A percentile compares a stretch with the other conserved stretches of the same genome.
These are phyloP conservation scores for Dryadula phaetusa DNA, from an alignment of 2,888 invertebrate species.

Conservation along the genomic window DNA sequence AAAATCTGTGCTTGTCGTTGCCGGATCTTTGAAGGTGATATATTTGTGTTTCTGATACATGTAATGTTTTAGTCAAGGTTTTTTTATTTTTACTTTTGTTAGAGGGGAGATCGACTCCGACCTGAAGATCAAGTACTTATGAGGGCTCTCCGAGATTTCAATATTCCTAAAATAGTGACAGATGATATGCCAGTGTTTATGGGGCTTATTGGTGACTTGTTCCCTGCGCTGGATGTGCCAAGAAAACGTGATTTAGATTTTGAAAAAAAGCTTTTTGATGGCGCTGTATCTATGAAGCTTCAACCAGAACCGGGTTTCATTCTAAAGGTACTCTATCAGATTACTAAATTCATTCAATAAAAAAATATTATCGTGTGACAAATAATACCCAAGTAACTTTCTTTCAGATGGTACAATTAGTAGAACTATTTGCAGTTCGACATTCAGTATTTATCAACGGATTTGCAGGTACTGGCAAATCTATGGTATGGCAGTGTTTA, in stretches of 20 bases:
- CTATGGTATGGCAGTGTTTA: slow-evolving; percentile 96
- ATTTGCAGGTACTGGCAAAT: slow-evolving; percentile 95
- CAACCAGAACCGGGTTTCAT: slow-evolving; percentile 96
- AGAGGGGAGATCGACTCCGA: slow-evolving; percentile 88
- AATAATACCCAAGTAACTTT: background rate
- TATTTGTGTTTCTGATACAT: background rate
- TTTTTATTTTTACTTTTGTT: slow-evolving; percentile 9
- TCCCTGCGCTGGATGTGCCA: slow-evolving; percentile 96
- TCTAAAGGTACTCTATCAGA: slow-evolving; percentile 84
- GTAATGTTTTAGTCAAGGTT: background rate
- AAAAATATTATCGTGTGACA: background rate
- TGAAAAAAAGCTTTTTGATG: slow-evolving; percentile 90
- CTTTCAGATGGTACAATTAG: slow-evolving; percentile 92
- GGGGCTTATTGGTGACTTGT: slow-evolving; percentile 96
- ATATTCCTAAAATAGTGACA: slow-evolving; percentile 96
- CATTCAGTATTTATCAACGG: slow-evolving; percentile 96
- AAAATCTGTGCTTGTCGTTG: slow-evolving; percentile 97
- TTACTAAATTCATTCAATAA: background rate
- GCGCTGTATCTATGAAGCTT: slow-evolving; percentile 91
- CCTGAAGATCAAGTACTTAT: slow-evolving; percentile 97
- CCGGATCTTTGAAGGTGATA: slow-evolving; percentile 92
- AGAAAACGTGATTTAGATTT: slow-evolving; percentile 93
- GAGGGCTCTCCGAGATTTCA: slow-evolving; percentile 97
- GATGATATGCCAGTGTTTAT: slow-evolving; percentile 96
- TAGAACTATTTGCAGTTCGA: slow-evolving; percentile 95